A percentile compares a stretch with the other conserved stretches of the same genome.
These are phyloP conservation scores for Urocolius indicus DNA, from an alignment of 2,113 vertebrate species.

Conservation along the genomic window DNA sequence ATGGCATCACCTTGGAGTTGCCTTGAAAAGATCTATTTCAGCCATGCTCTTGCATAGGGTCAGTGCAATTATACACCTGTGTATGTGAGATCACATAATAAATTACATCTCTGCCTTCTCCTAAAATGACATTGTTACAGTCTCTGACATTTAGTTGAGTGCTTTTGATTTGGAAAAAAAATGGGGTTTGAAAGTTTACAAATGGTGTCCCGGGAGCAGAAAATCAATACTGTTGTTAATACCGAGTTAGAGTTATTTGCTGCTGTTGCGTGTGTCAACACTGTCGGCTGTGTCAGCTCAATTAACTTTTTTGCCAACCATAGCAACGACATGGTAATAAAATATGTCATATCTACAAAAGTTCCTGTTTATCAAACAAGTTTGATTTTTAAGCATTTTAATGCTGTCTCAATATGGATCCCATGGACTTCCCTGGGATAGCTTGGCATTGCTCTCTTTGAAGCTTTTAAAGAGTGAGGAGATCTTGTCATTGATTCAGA, in stretches of 20 bases:
- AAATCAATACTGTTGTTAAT: constrained; percentile 26
- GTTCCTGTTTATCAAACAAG: not conserved
- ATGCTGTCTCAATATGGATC: not conserved
- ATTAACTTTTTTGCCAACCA: constrained; percentile 25
- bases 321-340: constrained; percentile 15
- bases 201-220: not conserved
- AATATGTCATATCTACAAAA: not conserved
- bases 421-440: not conserved
- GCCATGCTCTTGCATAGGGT: accelerated
- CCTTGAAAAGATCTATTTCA: not conserved
- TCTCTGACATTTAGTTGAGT: not conserved
- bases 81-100: not conserved
- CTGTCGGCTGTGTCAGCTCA: not conserved
- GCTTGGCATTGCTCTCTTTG: not conserved
- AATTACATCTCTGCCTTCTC: not conserved
- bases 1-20: not conserved
- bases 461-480: not conserved
- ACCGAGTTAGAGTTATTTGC: not conserved
- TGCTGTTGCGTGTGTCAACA: not conserved
- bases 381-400: constrained; percentile 15
- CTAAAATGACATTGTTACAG: not conserved
- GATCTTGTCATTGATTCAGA: not conserved
- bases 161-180: constrained; percentile 15
- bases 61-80: not conserved
- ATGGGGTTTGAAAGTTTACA: not conserved